These are phyloP conservation scores for Poeciliopsis gracilis DNA, from an alignment of 2,797 vertebrate species.

Conservation along the genomic window DNA sequence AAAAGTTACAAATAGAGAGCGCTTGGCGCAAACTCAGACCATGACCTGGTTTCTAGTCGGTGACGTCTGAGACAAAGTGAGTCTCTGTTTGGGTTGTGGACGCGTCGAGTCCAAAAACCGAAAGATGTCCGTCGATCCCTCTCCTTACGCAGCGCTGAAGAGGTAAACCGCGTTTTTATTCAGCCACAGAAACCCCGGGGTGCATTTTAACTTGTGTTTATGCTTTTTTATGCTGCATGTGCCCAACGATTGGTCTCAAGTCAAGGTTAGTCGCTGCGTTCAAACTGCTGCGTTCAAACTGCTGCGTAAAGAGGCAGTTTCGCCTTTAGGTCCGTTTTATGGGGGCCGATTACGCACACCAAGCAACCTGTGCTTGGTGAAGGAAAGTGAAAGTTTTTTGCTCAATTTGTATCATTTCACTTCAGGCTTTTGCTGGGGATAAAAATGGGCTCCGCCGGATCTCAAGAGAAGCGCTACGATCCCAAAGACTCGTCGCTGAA, in stretches of 20 bases:
- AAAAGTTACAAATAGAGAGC: neutral
- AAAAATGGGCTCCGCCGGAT: neutral
- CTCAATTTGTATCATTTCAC: neutral
- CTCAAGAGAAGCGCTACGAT: constrained; percentile 52
- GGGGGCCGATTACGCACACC: neutral
- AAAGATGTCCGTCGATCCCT: neutral
- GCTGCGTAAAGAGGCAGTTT: neutral
- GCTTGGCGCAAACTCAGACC: neutral
- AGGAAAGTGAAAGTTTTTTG: neutral
- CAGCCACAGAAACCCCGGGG: accelerated
- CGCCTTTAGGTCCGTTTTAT: neutral
- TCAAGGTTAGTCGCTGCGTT: neutral
- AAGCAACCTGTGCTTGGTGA: neutral
- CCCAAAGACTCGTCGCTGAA: constrained; percentile 35
- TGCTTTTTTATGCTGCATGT: neutral
- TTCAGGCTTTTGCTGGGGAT: neutral
- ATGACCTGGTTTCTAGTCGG: neutral
- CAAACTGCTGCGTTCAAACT: neutral
- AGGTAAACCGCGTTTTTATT: neutral
- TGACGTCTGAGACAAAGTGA: neutral
- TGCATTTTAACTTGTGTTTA: neutral
- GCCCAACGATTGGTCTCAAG: neutral
- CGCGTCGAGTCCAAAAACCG: neutral
- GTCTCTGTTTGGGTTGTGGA: neutral
- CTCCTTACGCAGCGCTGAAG: neutral